Evolutionary conservation across 2,113 vertebrate genomes (phyloP).

Genomic region (Probosciger aterrimus): DNA sequence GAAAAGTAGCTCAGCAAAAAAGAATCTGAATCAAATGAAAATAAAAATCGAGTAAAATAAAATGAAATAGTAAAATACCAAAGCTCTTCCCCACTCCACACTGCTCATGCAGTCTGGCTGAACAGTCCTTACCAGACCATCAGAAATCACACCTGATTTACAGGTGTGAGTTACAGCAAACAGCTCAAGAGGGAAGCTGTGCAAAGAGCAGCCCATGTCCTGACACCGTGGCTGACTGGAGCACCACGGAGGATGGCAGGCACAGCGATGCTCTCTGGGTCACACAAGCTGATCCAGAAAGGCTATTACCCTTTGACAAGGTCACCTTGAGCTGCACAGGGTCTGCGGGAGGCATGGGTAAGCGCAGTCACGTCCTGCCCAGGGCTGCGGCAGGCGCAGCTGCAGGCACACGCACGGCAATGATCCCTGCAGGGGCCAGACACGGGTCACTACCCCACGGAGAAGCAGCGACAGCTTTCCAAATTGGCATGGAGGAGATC

Average conservation of each 20-base stretch:
- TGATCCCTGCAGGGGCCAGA: background rate
- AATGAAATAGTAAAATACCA: background rate
- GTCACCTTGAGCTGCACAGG: background rate
- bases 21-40: background rate
- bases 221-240: background rate
- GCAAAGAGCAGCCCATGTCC: background rate
- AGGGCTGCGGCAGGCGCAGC: background rate
- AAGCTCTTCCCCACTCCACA: background rate
- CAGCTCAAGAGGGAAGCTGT: background rate
- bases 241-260: background rate
- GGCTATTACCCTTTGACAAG: background rate
- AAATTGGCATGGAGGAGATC: background rate
- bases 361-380: accelerated
- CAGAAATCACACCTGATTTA: background rate
- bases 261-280: background rate
- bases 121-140: background rate
- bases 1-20: background rate
- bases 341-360: accelerated
- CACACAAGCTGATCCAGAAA: background rate
- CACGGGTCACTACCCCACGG: accelerated
- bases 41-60: background rate
- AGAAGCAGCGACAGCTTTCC: background rate
- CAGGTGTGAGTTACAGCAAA: background rate
- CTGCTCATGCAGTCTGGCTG: background rate
- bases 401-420: background rate